Conservation (phyloP, 1,140 invertebrate genomes). For the Dreissena rostriformis region DNA sequence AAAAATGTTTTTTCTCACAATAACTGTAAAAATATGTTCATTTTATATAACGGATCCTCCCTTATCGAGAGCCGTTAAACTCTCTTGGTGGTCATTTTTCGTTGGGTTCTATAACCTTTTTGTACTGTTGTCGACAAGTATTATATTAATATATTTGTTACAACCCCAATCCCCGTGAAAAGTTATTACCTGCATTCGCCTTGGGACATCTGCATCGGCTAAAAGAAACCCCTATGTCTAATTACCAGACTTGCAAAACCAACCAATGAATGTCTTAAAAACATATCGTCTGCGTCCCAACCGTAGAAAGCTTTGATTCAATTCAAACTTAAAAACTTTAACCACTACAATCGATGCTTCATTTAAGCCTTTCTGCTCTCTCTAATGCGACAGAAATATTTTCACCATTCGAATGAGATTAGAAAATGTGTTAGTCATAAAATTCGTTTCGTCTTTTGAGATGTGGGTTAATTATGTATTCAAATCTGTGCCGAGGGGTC, state of each 20-base stretch:
- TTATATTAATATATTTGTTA: too few species aligned
- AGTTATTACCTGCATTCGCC: too few species aligned
- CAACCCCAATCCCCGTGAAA: too few species aligned
- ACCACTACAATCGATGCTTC: conserved; percentile 25
- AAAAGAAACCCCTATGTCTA: conserved; percentile 1
- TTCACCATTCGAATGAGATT: conserved; percentile 12
- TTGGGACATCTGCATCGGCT: conserved; percentile 11
- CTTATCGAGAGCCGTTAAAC: too few species aligned
- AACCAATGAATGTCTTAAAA: conserved; percentile 23
- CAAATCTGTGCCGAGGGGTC: conserved; percentile 4
- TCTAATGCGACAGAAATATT: conserved; percentile 17
- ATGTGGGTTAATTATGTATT: conserved; percentile 41
- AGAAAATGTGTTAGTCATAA: conserved; percentile 56
- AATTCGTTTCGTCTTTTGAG: conserved; percentile 54
- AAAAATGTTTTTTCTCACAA: too few species aligned
- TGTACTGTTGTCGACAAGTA: too few species aligned
- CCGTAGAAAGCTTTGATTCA: not conserved
- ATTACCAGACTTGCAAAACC: conserved; percentile 27
- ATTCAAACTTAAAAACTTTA: conserved; percentile 12
- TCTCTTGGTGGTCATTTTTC: too few species aligned
- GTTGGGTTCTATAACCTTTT: too few species aligned
- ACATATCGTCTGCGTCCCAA: conserved; percentile 25
- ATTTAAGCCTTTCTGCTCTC: conserved; percentile 10
- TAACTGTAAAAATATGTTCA: too few species aligned
- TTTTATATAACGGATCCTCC: too few species aligned